Evolutionary conservation across 2,888 invertebrate genomes (phyloP), one percentile per base, ranked within the genome.

Genomic region (Eristalis intricaria): DNA sequence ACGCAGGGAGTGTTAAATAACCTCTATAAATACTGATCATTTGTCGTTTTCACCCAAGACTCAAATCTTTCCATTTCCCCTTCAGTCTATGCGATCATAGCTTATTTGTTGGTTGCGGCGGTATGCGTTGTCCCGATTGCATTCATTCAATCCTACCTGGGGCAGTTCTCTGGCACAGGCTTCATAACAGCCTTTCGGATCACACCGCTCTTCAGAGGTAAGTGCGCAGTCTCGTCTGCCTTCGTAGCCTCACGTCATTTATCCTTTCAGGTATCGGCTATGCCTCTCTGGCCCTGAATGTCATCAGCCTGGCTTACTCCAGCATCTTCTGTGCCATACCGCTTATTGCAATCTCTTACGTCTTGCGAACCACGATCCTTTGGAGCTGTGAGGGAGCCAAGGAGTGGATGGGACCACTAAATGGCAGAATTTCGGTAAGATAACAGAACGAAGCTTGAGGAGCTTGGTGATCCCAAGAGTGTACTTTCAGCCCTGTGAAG

Each of bases 201-300:
- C 86, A 95, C 95, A 79, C 98, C 98, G 2, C 93, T 98, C 68
- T 97, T 98, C 92, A 98, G 98, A 96, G 98, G 97, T 97, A 93
- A 87, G 43, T 38, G 32, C 19, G 56, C 10, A 38, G 13, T 38
- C 13, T 13, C 38, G 2, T 38, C 38, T 1, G 13, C 13, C 38
- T 13, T 13, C 38, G 13, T 3, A 2, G 13, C 0, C 13, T 38
- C 38, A 19, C 22, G 13, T 26, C 0, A 22, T 40, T 38, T n/a
- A 11, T 50, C 4, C 29, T 23, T 22, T 0, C 91, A 98, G 98
- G 98, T 71, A 97, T 97, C 56, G 98, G 98, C 2, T 97, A 97
- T 91, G 96, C 97, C 0, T 96, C 96, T 7, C 94, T 97, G 2
- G 93, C 96, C 40, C 94, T 97, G 89, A 98, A 97, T 88, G 93